phyloP scores from a whole-genome alignment of 2,888 invertebrate species.

The Tenthredo scrophulariae region DNA sequence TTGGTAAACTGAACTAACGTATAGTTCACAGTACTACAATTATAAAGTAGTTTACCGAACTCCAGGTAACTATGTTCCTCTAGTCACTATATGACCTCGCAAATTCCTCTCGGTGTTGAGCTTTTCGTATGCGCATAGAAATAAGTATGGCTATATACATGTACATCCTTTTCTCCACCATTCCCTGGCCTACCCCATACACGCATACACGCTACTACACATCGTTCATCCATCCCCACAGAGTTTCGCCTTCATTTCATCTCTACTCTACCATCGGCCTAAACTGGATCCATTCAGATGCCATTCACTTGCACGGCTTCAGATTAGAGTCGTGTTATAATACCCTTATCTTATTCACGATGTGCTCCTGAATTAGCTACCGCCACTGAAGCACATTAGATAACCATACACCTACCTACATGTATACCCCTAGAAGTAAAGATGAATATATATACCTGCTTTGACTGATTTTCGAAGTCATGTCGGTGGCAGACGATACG shows the following conservation, averaged over 20 bases:
- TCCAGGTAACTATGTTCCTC: neutral
- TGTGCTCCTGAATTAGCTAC: slow-evolving; percentile 27
- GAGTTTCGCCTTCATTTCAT: slow-evolving; percentile 36
- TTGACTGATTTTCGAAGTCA: slow-evolving; percentile 33
- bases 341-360: slow-evolving; percentile 36
- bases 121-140: neutral
- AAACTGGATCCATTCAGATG: slow-evolving; percentile 44
- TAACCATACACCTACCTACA: slow-evolving; percentile 17
- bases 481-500: neutral
- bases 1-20: neutral
- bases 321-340: slow-evolving; percentile 36
- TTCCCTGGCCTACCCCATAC: neutral
- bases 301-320: slow-evolving; percentile 45
- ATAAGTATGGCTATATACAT: neutral
- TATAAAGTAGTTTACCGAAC: slow-evolving; percentile 1
- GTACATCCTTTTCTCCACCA: neutral
- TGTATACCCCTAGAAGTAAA: neutral
- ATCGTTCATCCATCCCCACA: neutral
- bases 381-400: slow-evolving; percentile 32
- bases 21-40: neutral
- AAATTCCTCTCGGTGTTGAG: neutral
- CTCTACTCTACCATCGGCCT: slow-evolving; percentile 31
- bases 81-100: neutral
- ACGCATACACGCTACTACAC: neutral
- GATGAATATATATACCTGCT: neutral